Conservation (phyloP, 2,888 invertebrate genomes). For the Lumbricus terrestris region DNA sequence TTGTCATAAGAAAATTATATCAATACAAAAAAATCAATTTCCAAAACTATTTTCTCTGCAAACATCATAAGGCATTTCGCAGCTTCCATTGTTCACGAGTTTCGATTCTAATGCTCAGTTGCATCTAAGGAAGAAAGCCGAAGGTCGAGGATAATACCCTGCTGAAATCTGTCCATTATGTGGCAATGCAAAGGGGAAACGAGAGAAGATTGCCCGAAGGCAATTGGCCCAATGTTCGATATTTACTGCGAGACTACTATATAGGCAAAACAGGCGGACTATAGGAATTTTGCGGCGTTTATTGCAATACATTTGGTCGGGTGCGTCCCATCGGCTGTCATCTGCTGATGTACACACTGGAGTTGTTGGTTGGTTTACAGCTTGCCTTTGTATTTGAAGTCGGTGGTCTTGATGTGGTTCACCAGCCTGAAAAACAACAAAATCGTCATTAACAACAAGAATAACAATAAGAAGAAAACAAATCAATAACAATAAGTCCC, state of each 20-base stretch:
- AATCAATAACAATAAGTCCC: too few relatives aligned
- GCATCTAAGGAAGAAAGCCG: not conserved
- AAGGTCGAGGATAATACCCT: not conserved
- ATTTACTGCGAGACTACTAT: not conserved
- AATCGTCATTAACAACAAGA: not conserved
- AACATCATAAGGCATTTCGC: not conserved
- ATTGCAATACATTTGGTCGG: not conserved
- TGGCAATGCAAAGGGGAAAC: not conserved
- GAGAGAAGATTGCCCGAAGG: not conserved
- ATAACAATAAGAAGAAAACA: too few relatives aligned
- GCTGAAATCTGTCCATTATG: not conserved
- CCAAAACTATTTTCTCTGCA: not conserved
- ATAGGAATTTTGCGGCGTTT: not conserved
- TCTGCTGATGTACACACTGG: not conserved
- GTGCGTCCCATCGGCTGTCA: not conserved
- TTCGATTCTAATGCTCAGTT: not conserved
- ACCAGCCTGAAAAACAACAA: constrained; percentile 28
- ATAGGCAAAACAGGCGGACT: not conserved
- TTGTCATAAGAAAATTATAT: not conserved
- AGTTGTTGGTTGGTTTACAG: constrained; percentile 19
- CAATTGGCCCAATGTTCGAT: not conserved
- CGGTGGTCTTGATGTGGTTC: constrained; percentile 33
- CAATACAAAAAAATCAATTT: not conserved
- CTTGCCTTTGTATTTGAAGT: constrained; percentile 34
- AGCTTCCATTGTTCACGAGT: not conserved